phyloP scores from a whole-genome alignment of 2,888 invertebrate genomes.

The Eupithecia insigniata region DNA sequence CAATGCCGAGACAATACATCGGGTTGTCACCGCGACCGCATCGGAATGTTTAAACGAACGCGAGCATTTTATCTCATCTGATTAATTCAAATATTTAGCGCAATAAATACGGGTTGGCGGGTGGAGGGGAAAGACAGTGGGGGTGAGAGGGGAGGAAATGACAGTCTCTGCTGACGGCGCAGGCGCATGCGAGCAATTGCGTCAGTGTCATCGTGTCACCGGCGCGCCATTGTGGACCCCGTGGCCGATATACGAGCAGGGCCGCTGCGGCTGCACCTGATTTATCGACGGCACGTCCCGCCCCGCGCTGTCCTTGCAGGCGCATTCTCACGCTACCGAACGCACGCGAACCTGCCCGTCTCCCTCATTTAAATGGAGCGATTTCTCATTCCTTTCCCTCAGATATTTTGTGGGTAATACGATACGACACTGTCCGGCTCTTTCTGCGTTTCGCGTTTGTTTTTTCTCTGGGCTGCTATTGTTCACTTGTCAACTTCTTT shows the following conservation, averaged over 20 bases:
- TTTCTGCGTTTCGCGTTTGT: slow-evolving; percentile 79
- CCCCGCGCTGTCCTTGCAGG: slow-evolving; percentile 66
- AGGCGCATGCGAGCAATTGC: slow-evolving; percentile 78
- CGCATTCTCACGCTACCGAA: slow-evolving; percentile 84
- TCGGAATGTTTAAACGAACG: slow-evolving; percentile 80
- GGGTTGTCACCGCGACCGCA: slow-evolving; percentile 81
- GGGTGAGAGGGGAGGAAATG: slow-evolving; percentile 56
- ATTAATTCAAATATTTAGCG: slow-evolving; percentile 84
- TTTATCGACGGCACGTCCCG: slow-evolving; percentile 76
- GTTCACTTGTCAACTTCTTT: slow-evolving; percentile 85
- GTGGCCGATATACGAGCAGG: slow-evolving; percentile 70
- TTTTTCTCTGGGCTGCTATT: slow-evolving; percentile 79
- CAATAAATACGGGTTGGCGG: slow-evolving; percentile 75
- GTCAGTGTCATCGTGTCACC: slow-evolving; percentile 78
- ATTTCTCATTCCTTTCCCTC: slow-evolving; percentile 80
- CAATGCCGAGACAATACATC: slow-evolving; percentile 81
- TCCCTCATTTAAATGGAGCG: slow-evolving; percentile 78
- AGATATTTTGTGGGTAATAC: slow-evolving; percentile 84
- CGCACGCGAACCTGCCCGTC: slow-evolving; percentile 81
- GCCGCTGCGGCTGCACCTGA: slow-evolving; percentile 69
- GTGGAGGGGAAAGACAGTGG: slow-evolving; percentile 36
- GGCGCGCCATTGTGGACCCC: slow-evolving; percentile 72
- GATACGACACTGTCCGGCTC: slow-evolving; percentile 84
- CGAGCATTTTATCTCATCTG: slow-evolving; percentile 82
- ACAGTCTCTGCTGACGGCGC: slow-evolving; percentile 60